These are phyloP conservation scores for Aleiodes alternator DNA, from an alignment of 2,888 invertebrate genomes.

Conservation along the genomic window DNA sequence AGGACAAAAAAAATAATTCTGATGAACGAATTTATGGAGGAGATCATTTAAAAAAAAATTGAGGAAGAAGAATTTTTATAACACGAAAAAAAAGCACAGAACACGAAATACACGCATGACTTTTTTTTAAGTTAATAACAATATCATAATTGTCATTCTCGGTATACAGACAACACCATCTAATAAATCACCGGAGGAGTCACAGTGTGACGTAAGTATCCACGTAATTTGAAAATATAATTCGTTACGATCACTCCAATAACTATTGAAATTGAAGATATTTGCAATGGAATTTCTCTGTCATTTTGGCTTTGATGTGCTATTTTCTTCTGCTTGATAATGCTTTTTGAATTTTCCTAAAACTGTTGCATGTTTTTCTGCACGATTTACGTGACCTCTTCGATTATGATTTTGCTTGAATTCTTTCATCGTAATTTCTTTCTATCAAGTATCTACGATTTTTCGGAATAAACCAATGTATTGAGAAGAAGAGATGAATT, in stretches of 20 bases:
- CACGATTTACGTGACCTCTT: slow-evolving; percentile 5
- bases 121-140: slow-evolving; percentile 58
- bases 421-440: neutral
- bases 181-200: slow-evolving; percentile 69
- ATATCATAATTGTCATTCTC: slow-evolving; percentile 67
- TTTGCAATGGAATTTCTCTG: too few species aligned
- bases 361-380: too few species aligned
- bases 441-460: too few species aligned
- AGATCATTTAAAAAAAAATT: neutral
- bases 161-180: slow-evolving; percentile 71
- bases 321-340: neutral
- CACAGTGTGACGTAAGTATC: slow-evolving; percentile 70
- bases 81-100: neutral
- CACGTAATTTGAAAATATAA: slow-evolving; percentile 32
- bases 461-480: too few species aligned
- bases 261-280: too few species aligned
- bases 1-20: slow-evolving; percentile 11
- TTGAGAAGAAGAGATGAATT: too few species aligned
- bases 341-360: neutral
- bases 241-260: neutral
- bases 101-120: slow-evolving; percentile 19
- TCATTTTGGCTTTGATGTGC: neutral
- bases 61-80: neutral
- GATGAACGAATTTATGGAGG: neutral
- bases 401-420: neutral